These are phyloP conservation scores for Ptyas mucosa DNA, from an alignment of 2,113 vertebrate species.

Conservation along the genomic window DNA sequence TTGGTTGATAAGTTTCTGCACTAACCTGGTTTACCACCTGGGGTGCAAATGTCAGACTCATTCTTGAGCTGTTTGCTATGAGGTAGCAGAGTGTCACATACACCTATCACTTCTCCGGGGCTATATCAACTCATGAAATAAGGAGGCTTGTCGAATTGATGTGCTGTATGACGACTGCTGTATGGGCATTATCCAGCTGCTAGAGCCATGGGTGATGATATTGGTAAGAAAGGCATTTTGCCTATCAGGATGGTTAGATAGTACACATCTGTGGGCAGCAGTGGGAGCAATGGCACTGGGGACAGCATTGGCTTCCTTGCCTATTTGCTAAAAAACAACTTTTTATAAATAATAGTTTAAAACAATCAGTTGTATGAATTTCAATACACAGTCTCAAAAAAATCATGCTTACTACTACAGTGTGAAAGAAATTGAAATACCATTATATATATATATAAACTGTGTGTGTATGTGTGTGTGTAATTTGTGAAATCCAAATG, in stretches of 20 bases:
- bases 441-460: background rate
- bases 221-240: no score
- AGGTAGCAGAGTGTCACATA: background rate
- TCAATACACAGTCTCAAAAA: constrained; percentile 9
- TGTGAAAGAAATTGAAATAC: background rate
- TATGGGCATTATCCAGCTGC: background rate
- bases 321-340: background rate
- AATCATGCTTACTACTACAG: background rate
- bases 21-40: background rate
- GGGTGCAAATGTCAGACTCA: background rate
- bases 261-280: no score
- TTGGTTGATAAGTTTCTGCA: background rate
- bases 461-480: no score
- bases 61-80: background rate
- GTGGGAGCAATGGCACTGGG: no score
- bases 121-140: background rate
- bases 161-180: background rate
- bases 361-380: background rate
- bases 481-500: background rate
- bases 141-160: background rate
- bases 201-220: background rate
- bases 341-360: background rate
- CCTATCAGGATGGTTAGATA: no score
- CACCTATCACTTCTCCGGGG: background rate
- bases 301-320: no score